These are phyloP conservation scores for Caranx melampygus DNA, from an alignment of 2,113 vertebrate genomes.

Conservation along the genomic window DNA sequence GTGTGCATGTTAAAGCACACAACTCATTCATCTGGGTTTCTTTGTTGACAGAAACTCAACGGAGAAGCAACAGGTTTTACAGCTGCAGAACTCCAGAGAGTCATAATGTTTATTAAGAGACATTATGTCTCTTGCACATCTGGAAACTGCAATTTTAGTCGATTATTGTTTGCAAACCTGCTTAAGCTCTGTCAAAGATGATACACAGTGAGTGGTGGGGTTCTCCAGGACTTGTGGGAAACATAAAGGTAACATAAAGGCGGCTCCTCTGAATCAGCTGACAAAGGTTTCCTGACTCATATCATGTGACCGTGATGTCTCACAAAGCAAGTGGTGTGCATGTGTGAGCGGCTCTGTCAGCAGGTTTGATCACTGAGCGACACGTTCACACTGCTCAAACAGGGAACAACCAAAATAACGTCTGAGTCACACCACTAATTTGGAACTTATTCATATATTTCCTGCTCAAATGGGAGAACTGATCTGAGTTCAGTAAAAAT, in stretches of 20 bases:
- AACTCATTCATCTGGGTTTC: no score
- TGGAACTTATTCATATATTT: not conserved
- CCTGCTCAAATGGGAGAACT: not conserved
- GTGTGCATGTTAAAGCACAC: no score
- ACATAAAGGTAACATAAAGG: not conserved
- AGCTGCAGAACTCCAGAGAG: no score
- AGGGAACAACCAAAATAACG: slow-evolving; percentile 30
- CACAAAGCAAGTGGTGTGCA: not conserved
- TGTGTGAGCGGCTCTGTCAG: not conserved
- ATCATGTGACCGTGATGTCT: not conserved
- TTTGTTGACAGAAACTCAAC: no score
- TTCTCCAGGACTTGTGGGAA: not conserved
- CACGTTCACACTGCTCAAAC: slow-evolving; percentile 8
- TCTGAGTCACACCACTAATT: not conserved
- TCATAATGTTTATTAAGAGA: no score
- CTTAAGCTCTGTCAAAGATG: no score
- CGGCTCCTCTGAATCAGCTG: not conserved
- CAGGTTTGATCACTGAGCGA: not conserved
- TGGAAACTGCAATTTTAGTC: no score
- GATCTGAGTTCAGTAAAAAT: not conserved
- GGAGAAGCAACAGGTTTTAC: no score
- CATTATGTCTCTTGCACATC: no score
- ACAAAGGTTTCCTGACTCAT: not conserved
- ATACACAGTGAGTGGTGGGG: not conserved
- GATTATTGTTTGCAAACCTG: no score